These are phyloP conservation scores for Carollia perspicillata DNA, from an alignment of 2,113 vertebrate species.

Conservation along the genomic window DNA sequence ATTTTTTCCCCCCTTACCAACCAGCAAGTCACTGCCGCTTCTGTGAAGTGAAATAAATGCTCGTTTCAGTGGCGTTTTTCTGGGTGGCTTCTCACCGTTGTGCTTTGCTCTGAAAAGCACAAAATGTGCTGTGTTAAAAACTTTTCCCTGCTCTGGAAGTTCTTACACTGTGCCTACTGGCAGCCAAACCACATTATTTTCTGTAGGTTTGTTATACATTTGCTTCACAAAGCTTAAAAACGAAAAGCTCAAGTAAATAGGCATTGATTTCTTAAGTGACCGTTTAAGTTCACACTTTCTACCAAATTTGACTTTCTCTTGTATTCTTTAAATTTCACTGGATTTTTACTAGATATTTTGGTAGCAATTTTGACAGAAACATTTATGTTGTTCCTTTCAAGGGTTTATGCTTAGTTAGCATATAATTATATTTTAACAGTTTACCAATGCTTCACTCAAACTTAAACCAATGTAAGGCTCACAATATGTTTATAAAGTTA, in stretches of 20 bases:
- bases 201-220: not conserved
- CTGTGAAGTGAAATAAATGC: not conserved
- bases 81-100: not conserved
- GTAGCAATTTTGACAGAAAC: not conserved
- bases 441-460: not conserved
- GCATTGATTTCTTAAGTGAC: not conserved
- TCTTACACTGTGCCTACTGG: not conserved
- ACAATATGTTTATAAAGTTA: not conserved
- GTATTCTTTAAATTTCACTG: not conserved
- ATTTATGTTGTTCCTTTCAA: not conserved
- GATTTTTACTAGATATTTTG: conserved; percentile 1
- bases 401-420: not conserved
- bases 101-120: not conserved
- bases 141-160: not conserved
- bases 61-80: not conserved
- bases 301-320: not conserved
- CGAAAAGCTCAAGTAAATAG: not conserved
- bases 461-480: not conserved
- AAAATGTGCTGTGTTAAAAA: not conserved
- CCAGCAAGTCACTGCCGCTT: not conserved
- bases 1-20: not conserved
- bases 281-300: not conserved
- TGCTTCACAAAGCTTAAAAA: conserved; percentile 11
- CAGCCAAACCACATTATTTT: not conserved
- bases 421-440: not conserved